A percentile compares a stretch with the other conserved stretches of the same genome.
Evolutionary conservation across 2,113 vertebrate species (phyloP).

Genomic region (Peucedramus taeniatus): DNA sequence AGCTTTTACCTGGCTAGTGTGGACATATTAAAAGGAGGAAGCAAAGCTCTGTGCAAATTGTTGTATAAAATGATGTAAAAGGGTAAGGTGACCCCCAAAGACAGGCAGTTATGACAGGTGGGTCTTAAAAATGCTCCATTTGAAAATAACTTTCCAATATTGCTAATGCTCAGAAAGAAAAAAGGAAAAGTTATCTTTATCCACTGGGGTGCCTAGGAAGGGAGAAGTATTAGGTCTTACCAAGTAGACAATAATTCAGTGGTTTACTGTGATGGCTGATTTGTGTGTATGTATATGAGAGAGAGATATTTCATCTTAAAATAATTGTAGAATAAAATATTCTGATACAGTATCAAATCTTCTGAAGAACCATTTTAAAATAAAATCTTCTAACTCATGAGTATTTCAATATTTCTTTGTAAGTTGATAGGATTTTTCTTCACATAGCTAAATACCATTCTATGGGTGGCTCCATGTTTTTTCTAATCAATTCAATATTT

Average conservation of each 20-base stretch:
- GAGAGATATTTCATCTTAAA: not conserved
- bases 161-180: not conserved
- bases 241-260: not conserved
- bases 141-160: not conserved
- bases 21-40: not conserved
- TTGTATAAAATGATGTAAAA: not conserved
- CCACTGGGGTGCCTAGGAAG: not conserved
- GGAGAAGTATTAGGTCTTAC: not conserved
- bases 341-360: not conserved
- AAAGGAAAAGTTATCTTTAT: not conserved
- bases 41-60: not conserved
- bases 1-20: not conserved
- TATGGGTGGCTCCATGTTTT: not conserved
- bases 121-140: not conserved
- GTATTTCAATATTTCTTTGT: not conserved
- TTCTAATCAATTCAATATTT: not conserved
- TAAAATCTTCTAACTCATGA: not conserved
- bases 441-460: not conserved
- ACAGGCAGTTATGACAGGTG: not conserved
- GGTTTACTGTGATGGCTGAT: not conserved
- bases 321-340: not conserved
- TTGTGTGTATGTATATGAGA: not conserved
- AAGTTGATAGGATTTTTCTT: not conserved
- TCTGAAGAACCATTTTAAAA: not conserved
- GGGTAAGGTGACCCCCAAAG: not conserved